Base-by-base conservation (phyloP, 2,113 vertebrate genomes). In the Corythornis vintsioides region DNA sequence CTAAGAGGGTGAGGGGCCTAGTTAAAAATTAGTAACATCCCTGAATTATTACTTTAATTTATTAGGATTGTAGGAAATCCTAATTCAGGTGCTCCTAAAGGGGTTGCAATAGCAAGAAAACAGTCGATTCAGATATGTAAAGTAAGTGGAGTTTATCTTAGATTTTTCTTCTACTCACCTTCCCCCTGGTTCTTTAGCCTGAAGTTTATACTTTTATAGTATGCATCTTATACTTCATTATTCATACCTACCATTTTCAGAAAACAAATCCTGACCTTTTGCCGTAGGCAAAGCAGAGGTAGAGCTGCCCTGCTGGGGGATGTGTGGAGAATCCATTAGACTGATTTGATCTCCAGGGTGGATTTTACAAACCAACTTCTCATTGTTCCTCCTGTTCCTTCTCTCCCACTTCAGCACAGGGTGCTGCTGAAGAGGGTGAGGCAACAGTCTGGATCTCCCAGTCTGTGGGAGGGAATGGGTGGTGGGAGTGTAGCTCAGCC, bases 391-490 rank as follows among this genome's bases (percentile, higher is more conserved):
- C 15, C 35, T 24, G 4, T 66, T 75, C 29, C 26, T 57, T 21
- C 50, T 56, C 17, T 82, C 15, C 26, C 33, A 5, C 25, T 20
- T 93, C 73, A 69, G 14, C 26, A 18, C 2, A 59, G 61, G n/a
- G 13, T 14, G 13, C 26, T 3, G 1, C 20, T 79, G 75, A 64
- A 45, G 55, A 89, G 22, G 9, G 6, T 19, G 20, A 38, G 26
- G 52, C 0, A 2, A 19, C 42, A 50, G 9, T 69, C 47, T 83
- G 42, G 7, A 40, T 79, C 50, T 89, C 31, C 38, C 8, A 48
- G 7, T 14, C 7, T 0, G 0, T 79, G 63, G 25, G 31, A 72
- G 67, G 24, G 40, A 75, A 52, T 1, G 15, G 26, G 35, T 71
- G 26, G 20, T 43, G 52, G 35, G 82, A 72, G 38, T 29, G 83